These are phyloP conservation scores for Etheostoma spectabile DNA, from an alignment of 2,113 vertebrate species.

Conservation along the genomic window DNA sequence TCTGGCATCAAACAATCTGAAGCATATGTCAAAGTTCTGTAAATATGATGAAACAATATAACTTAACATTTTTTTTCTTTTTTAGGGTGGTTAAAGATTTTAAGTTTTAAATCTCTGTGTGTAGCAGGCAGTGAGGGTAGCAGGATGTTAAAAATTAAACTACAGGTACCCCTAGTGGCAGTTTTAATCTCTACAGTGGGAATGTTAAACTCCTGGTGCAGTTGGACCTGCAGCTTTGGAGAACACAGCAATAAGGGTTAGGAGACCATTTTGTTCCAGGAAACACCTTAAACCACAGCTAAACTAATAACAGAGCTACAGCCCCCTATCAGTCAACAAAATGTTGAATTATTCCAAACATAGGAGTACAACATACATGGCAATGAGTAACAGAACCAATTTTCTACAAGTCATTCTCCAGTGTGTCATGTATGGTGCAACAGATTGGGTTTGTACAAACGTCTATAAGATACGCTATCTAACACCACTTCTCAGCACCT, in stretches of 20 bases:
- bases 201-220: not conserved
- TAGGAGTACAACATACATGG: no score
- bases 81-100: not conserved
- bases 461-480: no score
- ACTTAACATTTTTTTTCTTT: not conserved
- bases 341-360: no score
- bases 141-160: not conserved
- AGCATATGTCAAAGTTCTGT: no score
- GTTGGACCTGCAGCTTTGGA: not conserved
- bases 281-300: not conserved
- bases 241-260: not conserved
- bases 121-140: not conserved
- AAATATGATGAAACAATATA: not conserved
- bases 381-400: no score
- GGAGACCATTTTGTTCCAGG: not conserved
- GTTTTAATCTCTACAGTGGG: not conserved
- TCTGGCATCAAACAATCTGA: not conserved
- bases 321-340: no score
- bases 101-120: not conserved
- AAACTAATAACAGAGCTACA: not conserved
- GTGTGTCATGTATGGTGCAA: no score
- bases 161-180: slow-evolving; percentile 25
- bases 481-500: no score
- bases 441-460: no score
- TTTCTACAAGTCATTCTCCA: no score